These are phyloP conservation scores for Apotomis turbidana DNA, from an alignment of 2,888 invertebrate species.

Conservation along the genomic window DNA sequence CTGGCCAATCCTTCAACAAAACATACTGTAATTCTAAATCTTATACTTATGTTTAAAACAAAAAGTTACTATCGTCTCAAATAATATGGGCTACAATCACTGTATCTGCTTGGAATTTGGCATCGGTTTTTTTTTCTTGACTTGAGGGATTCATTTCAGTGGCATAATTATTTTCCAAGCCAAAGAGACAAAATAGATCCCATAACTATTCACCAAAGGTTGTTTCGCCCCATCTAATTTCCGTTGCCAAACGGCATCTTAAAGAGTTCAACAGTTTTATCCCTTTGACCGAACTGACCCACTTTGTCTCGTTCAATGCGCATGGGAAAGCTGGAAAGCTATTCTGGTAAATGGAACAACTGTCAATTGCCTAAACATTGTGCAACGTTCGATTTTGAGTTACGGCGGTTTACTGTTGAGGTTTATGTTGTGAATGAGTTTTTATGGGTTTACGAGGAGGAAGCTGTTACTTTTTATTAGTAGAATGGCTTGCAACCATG, in stretches of 20 bases:
- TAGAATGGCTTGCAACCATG: conserved; percentile 6
- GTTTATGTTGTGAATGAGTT: conserved; percentile 18
- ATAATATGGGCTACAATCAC: no score
- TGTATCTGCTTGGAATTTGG: no score
- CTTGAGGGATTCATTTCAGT: no score
- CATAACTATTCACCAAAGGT: background rate
- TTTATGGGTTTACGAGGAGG: conserved; percentile 17
- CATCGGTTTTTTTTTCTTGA: no score
- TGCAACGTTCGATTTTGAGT: conserved; percentile 38
- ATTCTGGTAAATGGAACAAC: conserved; percentile 35
- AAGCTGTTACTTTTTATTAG: conserved; percentile 21
- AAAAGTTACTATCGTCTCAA: no score
- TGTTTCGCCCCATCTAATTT: background rate
- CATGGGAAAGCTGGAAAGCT: conserved; percentile 40
- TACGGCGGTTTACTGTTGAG: conserved; percentile 15
- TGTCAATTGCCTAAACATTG: conserved; percentile 39
- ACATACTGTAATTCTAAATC: no score
- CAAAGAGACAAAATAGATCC: no score
- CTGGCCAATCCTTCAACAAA: no score
- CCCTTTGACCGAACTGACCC: conserved; percentile 32
- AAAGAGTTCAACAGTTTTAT: conserved; percentile 3
- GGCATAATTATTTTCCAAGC: no score
- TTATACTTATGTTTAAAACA: no score
- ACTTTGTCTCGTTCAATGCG: conserved; percentile 22
- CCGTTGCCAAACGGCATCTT: background rate